A percentile compares a stretch with the other conserved stretches of the same genome.
Conservation (phyloP, 2,113 vertebrate species). For the Propithecus coquereli region DNA sequence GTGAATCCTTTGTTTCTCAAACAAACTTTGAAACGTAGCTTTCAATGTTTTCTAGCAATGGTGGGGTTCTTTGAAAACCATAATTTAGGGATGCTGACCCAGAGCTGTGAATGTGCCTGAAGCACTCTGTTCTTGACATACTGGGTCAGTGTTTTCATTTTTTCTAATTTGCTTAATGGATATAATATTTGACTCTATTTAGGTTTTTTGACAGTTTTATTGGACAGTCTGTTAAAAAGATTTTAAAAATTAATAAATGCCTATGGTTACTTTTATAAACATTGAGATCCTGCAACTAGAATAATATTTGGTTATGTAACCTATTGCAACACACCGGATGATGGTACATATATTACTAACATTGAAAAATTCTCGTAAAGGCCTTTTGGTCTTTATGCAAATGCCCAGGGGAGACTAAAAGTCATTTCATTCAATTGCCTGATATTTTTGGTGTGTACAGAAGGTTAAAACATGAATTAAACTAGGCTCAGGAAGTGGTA, state of each 20-base stretch:
- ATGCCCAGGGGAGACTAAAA: not conserved
- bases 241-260: slow-evolving; percentile 13
- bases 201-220: not conserved
- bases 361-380: not conserved
- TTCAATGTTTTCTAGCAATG: slow-evolving; percentile 28
- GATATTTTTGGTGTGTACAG: not conserved
- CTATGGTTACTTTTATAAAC: slow-evolving; percentile 20
- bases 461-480: slow-evolving; percentile 8
- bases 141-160: not conserved
- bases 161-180: not conserved
- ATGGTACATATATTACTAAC: not conserved
- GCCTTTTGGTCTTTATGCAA: not conserved
- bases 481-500: not conserved
- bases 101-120: not conserved
- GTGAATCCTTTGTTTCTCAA: slow-evolving; percentile 30
- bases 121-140: not conserved
- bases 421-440: not conserved
- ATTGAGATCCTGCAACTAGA: not conserved
- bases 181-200: not conserved
- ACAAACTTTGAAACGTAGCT: not conserved
- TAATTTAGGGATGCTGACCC: not conserved
- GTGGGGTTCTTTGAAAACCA: not conserved
- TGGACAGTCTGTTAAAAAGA: slow-evolving; percentile 9
- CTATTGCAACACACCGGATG: not conserved
- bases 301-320: slow-evolving; percentile 14